phyloP scores from a whole-genome alignment of 1,140 invertebrate species.

The Neodiprion fabricii region DNA sequence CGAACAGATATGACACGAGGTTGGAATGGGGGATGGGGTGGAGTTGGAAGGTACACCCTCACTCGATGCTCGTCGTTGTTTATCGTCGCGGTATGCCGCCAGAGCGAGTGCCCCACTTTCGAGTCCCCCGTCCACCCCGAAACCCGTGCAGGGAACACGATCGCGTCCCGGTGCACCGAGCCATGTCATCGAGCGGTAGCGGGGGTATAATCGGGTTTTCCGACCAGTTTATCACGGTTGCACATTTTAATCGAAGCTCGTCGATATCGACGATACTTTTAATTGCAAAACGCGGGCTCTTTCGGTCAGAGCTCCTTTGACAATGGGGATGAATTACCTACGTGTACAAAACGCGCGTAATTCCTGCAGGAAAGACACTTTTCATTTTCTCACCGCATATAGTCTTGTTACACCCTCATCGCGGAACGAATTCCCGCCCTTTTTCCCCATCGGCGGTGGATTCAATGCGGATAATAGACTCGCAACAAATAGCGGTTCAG shows the following conservation, averaged over 20 bases:
- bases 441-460: conserved; percentile 10
- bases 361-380: too few relatives aligned
- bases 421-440: neutral
- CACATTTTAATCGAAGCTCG: too few relatives aligned
- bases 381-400: too few relatives aligned
- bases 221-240: neutral
- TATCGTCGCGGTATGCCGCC: conserved; percentile 47
- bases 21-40: conserved; percentile 29
- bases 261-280: too few relatives aligned
- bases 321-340: too few relatives aligned
- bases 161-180: conserved; percentile 15
- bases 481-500: conserved; percentile 45
- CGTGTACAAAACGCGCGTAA: too few relatives aligned
- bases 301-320: too few relatives aligned
- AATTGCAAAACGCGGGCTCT: too few relatives aligned
- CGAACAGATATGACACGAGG: conserved; percentile 26
- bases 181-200: neutral
- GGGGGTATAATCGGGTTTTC: neutral
- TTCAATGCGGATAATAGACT: conserved; percentile 42
- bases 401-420: too few relatives aligned
- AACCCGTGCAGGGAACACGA: conserved; percentile 17
- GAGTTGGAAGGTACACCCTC: conserved; percentile 31
- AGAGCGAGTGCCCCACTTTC: conserved; percentile 41
- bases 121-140: conserved; percentile 14
- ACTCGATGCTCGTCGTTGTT: conserved; percentile 45